Evolutionary conservation across 2,797 vertebrate species (phyloP).

Genomic region (Chanos chanos): DNA sequence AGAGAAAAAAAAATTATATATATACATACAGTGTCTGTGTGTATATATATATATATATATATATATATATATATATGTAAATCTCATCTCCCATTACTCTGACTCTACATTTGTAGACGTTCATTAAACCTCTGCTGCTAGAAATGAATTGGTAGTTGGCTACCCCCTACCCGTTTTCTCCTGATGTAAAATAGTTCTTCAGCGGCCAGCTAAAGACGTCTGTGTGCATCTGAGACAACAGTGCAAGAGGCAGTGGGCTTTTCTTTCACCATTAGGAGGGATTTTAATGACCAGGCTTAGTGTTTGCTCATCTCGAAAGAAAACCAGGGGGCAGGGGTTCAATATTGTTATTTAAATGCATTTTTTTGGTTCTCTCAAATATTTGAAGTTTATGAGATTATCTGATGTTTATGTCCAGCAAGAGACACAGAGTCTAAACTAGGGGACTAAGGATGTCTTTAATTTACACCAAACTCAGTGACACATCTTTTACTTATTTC

Average conservation of each 20-base stretch:
- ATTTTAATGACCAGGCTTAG: neutral
- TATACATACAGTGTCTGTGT: too few species aligned
- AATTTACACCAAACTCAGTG: too few species aligned
- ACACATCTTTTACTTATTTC: too few species aligned
- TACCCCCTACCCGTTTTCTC: slow-evolving; percentile 15
- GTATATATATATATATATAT: too few species aligned
- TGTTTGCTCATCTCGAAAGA: neutral
- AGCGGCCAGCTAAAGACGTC: slow-evolving; percentile 1
- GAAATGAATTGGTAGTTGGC: slow-evolving; percentile 29
- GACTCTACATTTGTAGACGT: slow-evolving; percentile 25
- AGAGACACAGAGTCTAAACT: too few species aligned
- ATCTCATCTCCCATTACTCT: slow-evolving; percentile 44
- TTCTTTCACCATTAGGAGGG: neutral
- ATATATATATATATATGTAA: slow-evolving; percentile 23
- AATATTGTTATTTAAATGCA: too few species aligned
- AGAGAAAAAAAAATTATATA: too few species aligned
- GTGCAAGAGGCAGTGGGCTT: neutral
- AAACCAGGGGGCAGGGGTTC: too few species aligned
- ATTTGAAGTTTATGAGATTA: too few species aligned
- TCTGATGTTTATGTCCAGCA: too few species aligned
- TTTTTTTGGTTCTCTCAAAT: too few species aligned
- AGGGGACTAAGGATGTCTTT: too few species aligned
- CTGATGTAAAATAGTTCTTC: slow-evolving; percentile 3
- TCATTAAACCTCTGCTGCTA: slow-evolving; percentile 21
- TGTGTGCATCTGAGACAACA: slow-evolving; percentile 5